phyloP scores from a whole-genome alignment of 2,113 vertebrate species.

The Rhinopomastus cyanomelas region DNA sequence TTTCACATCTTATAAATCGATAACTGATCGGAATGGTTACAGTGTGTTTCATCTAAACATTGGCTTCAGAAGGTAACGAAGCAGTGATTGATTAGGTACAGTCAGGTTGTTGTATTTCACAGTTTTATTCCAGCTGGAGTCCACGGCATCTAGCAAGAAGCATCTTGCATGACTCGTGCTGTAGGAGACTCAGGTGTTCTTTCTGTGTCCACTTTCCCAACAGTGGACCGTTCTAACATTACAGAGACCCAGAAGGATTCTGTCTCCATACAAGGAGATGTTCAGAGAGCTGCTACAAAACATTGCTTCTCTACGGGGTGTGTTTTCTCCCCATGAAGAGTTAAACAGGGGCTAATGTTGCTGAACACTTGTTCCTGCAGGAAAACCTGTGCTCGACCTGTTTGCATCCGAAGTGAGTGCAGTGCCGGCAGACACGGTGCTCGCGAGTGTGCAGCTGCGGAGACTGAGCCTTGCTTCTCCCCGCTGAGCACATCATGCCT shows the following conservation, averaged over 20 bases:
- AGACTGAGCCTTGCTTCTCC: constrained; percentile 41
- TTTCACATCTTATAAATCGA: constrained; percentile 70
- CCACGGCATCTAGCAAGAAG: background rate
- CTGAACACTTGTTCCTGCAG: background rate
- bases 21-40: constrained; percentile 66
- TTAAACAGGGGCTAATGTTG: constrained; percentile 8
- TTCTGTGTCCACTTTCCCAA: background rate
- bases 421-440: background rate
- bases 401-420: background rate
- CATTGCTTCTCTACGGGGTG: background rate
- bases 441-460: background rate
- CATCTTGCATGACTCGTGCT: background rate
- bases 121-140: constrained; percentile 28
- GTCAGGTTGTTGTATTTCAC: constrained; percentile 5
- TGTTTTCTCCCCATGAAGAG: background rate
- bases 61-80: constrained; percentile 17
- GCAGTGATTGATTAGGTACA: constrained; percentile 16
- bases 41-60: constrained; percentile 43
- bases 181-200: background rate
- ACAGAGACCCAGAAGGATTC: background rate
- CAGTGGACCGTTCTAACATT: background rate
- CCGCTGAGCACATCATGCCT: constrained; percentile 38
- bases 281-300: background rate
- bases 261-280: background rate
- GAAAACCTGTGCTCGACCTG: background rate